Evolutionary conservation across 2,797 vertebrate genomes (phyloP), one percentile per base, ranked within the genome.

Genomic region (Megaceryle alcyon): DNA sequence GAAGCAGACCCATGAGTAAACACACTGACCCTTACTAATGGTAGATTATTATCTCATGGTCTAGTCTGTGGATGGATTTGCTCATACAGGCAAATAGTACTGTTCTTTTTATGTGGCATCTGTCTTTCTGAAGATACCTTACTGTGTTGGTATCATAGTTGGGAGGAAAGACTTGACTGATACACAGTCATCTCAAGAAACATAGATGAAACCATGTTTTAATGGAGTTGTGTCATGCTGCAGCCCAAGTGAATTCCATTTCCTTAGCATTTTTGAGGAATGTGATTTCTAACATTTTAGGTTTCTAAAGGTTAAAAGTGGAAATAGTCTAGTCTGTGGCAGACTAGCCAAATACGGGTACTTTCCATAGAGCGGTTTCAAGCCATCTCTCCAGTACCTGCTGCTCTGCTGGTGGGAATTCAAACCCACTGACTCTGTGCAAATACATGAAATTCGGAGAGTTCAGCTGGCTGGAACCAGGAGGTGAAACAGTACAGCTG

Each of bases 391-490:
- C 68, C 64, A 60, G 31, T 82, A 76, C 46, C 64, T 80, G 51
- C 18, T 61, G 71, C 25, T 91, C 63, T 86, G 31, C 17, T 46
- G 11, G 13, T 83, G 57, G 88, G 64, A 88, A 75, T 84, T 91
- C 64, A 93, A 84, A 51, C 39, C 64, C 51, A 92, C 83, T 29
- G 90, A 31, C 39, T 82, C 86, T 56, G 23, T 78, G 44, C 70
- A 93, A 82, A 70, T 33, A 18, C 69, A 53, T 83, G 59, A 88
- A 86, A 95, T 88, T 76, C 54, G 68, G 63, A 85, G 88, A 48
- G 37, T 33, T 29, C 83, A 85, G 59, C 57, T 95, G 81, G 31
- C 53, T 92, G 61, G 66, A 85, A 91, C 64, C 20, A 44, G 75
- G 86, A 91, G 63, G 37, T 66, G 82, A 94, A 94, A 83, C 51